Conservation (phyloP, 2,797 vertebrate genomes). For the Hydrocynus forskahlii region DNA sequence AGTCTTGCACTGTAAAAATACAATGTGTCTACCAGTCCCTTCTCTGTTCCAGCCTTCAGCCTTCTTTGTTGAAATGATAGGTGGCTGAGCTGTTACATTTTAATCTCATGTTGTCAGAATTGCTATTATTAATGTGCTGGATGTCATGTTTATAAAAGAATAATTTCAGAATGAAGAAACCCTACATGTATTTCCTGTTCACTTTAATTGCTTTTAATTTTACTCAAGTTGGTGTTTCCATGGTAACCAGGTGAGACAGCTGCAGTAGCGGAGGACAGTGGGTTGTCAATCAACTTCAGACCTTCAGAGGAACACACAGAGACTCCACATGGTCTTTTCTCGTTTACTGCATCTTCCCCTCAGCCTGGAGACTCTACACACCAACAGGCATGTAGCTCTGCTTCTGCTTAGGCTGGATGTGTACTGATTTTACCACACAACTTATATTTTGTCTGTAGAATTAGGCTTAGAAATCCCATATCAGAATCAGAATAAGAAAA, state of each 20-base stretch:
- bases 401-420: not conserved
- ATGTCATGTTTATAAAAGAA: not conserved
- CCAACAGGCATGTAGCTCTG: constrained; percentile 41
- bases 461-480: not conserved
- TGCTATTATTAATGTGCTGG: not conserved
- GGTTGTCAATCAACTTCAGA: constrained; percentile 31
- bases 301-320: constrained; percentile 38
- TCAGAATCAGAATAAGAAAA: too few species aligned
- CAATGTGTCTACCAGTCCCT: too few species aligned
- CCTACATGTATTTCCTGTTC: not conserved
- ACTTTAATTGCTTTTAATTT: not conserved
- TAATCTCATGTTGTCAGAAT: too few species aligned
- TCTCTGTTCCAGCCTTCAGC: too few species aligned
- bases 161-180: constrained; percentile 3
- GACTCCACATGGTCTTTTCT: constrained; percentile 34
- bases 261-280: constrained; percentile 34
- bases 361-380: constrained; percentile 23
- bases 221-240: constrained; percentile 41
- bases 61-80: too few species aligned
- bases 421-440: not conserved
- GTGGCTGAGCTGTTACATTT: too few species aligned
- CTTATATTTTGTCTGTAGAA: not conserved
- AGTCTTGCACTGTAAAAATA: too few species aligned
- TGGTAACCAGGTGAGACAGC: constrained; percentile 48
- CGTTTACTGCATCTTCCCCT: constrained; percentile 26